Conservation (phyloP, 2,113 vertebrate species). For the Erinaceus europaeus region DNA sequence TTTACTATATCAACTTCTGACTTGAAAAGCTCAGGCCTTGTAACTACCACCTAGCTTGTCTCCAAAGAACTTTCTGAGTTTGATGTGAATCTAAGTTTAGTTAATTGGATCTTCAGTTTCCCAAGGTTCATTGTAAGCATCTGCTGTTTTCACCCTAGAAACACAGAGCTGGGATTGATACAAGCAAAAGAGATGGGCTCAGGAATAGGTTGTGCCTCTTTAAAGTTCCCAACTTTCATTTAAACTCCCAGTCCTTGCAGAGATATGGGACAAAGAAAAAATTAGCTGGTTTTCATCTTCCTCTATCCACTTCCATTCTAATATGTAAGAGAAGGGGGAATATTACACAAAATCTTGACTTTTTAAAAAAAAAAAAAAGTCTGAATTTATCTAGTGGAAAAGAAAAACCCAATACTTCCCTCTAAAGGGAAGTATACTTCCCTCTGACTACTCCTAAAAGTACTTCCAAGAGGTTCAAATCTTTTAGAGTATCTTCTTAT, state of each 20-base stretch:
- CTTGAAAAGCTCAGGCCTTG: neutral
- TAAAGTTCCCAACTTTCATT: neutral
- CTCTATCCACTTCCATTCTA: neutral
- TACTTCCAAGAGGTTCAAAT: neutral
- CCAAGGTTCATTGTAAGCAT: neutral
- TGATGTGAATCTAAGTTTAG: neutral
- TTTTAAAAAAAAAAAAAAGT: neutral
- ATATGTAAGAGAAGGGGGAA: neutral
- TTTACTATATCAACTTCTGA: neutral
- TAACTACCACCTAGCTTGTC: neutral
- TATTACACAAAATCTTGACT: neutral
- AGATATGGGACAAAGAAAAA: neutral
- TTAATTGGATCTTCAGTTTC: neutral
- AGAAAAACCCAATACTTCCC: neutral
- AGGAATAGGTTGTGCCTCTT: neutral
- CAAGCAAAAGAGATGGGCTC: neutral
- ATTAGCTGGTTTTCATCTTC: neutral
- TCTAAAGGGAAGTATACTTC: conserved; percentile 3
- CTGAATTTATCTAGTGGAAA: neutral
- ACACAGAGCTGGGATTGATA: neutral
- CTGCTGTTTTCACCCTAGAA: neutral
- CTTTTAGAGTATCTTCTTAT: neutral
- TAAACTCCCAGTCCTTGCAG: neutral
- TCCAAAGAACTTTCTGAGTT: conserved; percentile 37
- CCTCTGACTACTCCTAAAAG: neutral